Base-by-base conservation (phyloP, 2,888 invertebrate species). In the Mythimna lalbum region DNA sequence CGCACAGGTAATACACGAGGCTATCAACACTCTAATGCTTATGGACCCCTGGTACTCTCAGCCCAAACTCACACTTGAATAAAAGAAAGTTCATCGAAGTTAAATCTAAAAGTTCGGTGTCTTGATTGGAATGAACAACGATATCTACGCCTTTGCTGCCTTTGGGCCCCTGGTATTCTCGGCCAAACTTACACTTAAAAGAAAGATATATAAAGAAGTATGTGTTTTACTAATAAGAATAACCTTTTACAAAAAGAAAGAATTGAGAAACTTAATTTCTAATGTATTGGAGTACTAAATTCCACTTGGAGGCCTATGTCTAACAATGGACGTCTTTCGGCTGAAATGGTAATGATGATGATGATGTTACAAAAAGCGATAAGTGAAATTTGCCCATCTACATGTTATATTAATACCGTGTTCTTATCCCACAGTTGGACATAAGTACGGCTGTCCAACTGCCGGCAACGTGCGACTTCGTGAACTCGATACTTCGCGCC, bases 401-500 rank as follows among this genome's bases (percentile, higher is more conserved):
- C n/a, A 14, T 19, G 31, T 31, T 31, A 4, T 43, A 43, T n/a
- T 55, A 53, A 59, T 47, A 39, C 39, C 0, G 27, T 78, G n/a
- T 72, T 81, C 56, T 75, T 71, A 43, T 88, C 87, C 64, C 39
- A 17, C 84, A 95, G 95, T 90, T 91, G 93, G 90, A 88, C 84
- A 87, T 85, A 69, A 80, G 86, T 81, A 88, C 89, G 88, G 86
- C 89, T 78, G 88, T 90, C 89, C 93, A 89, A 82, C 88, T 90
- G 89, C 86, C 90, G 82, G 91, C 86, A 74, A 82, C 89, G 68
- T 93, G 94, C 86, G 90, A 92, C 87, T 89, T 95, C 82, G 92
- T 95, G 84, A 92, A 91, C 88, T 90, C 92, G 23, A 93, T 95
- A 85, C 90, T 95, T 79, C 93, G 93, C 87, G 93, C 89, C 82